A percentile compares a stretch with the other conserved stretches of the same genome.
These are phyloP conservation scores for Reinhardtius hippoglossoides DNA, from an alignment of 2,113 vertebrate species.

Conservation along the genomic window DNA sequence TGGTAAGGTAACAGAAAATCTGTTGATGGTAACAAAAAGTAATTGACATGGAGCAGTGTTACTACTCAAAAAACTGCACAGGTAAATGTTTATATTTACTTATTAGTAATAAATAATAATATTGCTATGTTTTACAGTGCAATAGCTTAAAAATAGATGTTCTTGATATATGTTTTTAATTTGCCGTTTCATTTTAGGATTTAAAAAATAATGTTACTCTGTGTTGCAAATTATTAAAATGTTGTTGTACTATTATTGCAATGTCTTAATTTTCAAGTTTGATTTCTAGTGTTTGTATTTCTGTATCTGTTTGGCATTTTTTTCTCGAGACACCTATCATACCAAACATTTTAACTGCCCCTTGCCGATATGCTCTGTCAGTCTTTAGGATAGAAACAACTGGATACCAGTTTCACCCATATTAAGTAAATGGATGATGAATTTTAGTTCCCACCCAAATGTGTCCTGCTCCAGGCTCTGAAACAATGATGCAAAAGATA, in stretches of 20 bases:
- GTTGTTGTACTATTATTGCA: not conserved
- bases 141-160: not conserved
- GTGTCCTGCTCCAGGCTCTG: slow-evolving; percentile 31
- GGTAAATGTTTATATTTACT: not conserved
- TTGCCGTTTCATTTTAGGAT: not conserved
- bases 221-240: not conserved
- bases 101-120: not conserved
- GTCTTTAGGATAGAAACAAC: slow-evolving; percentile 1
- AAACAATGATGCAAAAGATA: slow-evolving; percentile 59
- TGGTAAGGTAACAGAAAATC: not conserved
- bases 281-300: slow-evolving; percentile 11
- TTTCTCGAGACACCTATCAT: not conserved
- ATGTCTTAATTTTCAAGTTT: not conserved
- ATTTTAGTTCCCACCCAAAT: slow-evolving; percentile 37
- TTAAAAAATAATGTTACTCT: not conserved
- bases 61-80: not conserved
- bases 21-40: too few relatives aligned
- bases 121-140: not conserved
- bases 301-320: not conserved
- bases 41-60: too few relatives aligned
- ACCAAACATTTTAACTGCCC: not conserved
- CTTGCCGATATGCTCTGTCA: slow-evolving; percentile 7
- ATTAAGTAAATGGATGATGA: slow-evolving; percentile 37
- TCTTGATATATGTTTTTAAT: not conserved
- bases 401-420: slow-evolving; percentile 21